phyloP scores from a whole-genome alignment of 2,113 vertebrate genomes.

The Lota lota region DNA sequence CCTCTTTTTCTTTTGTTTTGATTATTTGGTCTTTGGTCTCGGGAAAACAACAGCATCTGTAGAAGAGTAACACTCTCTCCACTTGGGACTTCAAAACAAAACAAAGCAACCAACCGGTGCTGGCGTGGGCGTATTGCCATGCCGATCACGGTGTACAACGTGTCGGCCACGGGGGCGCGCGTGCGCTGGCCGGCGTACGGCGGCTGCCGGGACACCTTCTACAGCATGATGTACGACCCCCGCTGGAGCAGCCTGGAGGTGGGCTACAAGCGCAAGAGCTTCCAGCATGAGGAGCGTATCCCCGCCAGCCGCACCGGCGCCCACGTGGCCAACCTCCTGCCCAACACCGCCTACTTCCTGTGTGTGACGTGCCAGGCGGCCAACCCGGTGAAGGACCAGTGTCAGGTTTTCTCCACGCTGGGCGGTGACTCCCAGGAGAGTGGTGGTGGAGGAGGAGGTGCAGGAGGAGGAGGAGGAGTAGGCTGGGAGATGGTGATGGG shows the following conservation, averaged over 20 bases:
- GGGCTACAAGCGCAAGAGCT: constrained; percentile 78
- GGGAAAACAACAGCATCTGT: neutral
- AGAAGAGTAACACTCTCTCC: neutral
- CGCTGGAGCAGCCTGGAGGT: constrained; percentile 82
- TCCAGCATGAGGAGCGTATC: constrained; percentile 82
- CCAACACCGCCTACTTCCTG: constrained; percentile 81
- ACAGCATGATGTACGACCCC: constrained; percentile 87
- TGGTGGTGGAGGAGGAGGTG: neutral
- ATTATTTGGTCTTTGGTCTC: neutral
- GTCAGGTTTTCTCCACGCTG: constrained; percentile 79
- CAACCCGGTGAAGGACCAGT: constrained; percentile 79
- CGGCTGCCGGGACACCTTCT: constrained; percentile 80
- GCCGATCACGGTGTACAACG: constrained; percentile 77
- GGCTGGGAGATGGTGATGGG: constrained; percentile 78
- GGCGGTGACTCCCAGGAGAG: constrained; percentile 41
- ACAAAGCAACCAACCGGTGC: too few relatives aligned
- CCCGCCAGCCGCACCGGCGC: constrained; percentile 78
- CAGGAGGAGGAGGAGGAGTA: constrained; percentile 15
- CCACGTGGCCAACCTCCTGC: constrained; percentile 78
- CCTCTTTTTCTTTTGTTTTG: neutral
- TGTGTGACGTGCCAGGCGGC: constrained; percentile 85
- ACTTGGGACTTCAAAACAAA: too few relatives aligned
- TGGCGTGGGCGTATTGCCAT: constrained; percentile 49
- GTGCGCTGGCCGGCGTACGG: constrained; percentile 78
- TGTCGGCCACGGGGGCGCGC: constrained; percentile 76